phyloP scores from a whole-genome alignment of 2,113 vertebrate genomes.

The Semnornis frantzii region DNA sequence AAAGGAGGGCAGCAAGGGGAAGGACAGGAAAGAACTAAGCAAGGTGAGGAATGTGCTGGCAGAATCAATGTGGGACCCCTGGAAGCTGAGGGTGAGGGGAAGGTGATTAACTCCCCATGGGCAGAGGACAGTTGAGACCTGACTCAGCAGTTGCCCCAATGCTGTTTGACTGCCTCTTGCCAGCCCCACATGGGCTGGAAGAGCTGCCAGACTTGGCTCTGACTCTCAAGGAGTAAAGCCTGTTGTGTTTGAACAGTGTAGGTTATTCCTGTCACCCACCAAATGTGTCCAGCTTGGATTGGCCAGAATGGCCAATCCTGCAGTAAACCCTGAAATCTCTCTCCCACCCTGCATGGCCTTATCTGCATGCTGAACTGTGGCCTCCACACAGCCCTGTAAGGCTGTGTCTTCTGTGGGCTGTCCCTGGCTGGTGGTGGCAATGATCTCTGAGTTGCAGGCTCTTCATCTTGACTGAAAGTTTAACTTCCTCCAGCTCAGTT shows the following conservation, averaged over 20 bases:
- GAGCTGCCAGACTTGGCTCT: background rate
- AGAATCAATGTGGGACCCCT: background rate
- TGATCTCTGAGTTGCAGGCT: background rate
- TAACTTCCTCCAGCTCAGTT: background rate
- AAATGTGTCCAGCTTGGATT: background rate
- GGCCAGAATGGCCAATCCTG: background rate
- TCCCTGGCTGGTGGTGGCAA: background rate
- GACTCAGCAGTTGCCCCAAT: background rate
- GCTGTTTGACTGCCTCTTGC: background rate
- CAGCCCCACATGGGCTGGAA: rapidly evolving
- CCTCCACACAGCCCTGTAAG: background rate
- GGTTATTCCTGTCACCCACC: background rate
- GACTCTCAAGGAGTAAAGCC: background rate
- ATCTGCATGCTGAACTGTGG: background rate
- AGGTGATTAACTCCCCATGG: rapidly evolving
- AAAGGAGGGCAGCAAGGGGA: conserved; percentile 78
- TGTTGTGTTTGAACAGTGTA: background rate
- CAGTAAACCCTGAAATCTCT: background rate
- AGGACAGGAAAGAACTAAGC: conserved; percentile 81
- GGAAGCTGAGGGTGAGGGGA: background rate
- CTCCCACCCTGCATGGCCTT: background rate
- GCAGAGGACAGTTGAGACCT: background rate
- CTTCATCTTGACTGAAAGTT: background rate
- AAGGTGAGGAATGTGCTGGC: conserved; percentile 65
- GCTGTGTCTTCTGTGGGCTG: background rate